Conservation (phyloP, 2,797 vertebrate genomes). For the Melanotaenia boesemani region DNA sequence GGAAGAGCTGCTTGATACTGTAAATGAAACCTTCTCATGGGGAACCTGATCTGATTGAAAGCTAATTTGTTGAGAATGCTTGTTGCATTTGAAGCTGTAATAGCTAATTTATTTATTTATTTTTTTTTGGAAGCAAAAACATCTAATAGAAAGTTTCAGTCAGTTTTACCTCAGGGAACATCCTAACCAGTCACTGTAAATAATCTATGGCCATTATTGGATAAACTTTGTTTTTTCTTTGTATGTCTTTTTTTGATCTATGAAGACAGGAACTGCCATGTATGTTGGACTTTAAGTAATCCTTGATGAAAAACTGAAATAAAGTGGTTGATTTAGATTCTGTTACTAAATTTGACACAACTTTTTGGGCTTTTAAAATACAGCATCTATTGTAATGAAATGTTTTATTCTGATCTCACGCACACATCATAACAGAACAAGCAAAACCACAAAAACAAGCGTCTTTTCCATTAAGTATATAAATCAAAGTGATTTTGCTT, state of each 20-base stretch:
- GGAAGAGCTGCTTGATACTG: slow-evolving; percentile 59
- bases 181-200: neutral
- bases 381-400: neutral
- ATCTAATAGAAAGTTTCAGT: slow-evolving; percentile 1
- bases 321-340: neutral
- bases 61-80: slow-evolving; percentile 46
- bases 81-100: slow-evolving; percentile 5
- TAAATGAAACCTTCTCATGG: slow-evolving; percentile 48
- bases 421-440: neutral
- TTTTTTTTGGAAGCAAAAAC: too few species aligned
- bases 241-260: too few species aligned
- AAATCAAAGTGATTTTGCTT: slow-evolving; percentile 38
- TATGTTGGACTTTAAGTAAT: neutral
- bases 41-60: slow-evolving; percentile 22
- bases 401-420: neutral
- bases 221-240: neutral
- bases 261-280: neutral
- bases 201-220: neutral
- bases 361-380: neutral
- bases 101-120: neutral
- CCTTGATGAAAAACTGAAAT: too few species aligned
- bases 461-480: too few species aligned
- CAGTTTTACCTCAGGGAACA: neutral
- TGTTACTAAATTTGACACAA: too few species aligned
- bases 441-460: neutral